Base-by-base conservation (phyloP, 2,888 invertebrate species). In the Apodemia mormo region DNA sequence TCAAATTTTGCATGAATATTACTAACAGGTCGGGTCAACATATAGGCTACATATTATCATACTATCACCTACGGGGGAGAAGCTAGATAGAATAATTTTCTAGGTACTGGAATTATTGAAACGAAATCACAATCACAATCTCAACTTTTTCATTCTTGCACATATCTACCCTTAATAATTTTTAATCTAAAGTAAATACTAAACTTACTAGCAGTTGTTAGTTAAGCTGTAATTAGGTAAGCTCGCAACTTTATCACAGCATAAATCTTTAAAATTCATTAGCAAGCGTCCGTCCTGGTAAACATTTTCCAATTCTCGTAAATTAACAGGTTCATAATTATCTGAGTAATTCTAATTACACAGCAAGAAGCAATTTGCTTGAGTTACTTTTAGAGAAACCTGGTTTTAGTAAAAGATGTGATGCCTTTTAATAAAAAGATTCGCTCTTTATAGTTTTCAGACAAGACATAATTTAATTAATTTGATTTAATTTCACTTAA, bases 291-390 rank as follows among this genome's bases (percentile, higher is more conserved):
- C 67, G 73, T 65, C 65, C 58, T 68, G 66, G 77, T 78, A 79
- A 79, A 77, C 76, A 78, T 73, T 77, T 79, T 80, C 75, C 79
- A 77, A 81, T 82, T 79, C n/a, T 52, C 52, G 79, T 76, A 75
- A 79, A 76, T 76, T 77, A 76, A 78, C 76, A 73, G 72, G 79
- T 52, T 52, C 52, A 78, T 81, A 61, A 61, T 61, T 33, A 33
- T 14, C 61, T 61, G 14, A 12, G 33, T 12, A 61, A 33, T 33
- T 30, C 14, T 30, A 30, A 61, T 12, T 12, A 61, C 4, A 61
- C 61, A 33, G 61, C 12, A 61, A 61, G 30, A 12, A 33, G 61
- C 6, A 14, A 61, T 61, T 61, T 33, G 61, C 33, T 61, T 61
- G 30, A 14, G 14, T 12, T 33, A 12, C 9, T 33, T 30, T 58